Conservation (phyloP, 2,113 vertebrate species). For the Ophthalmolycus amberensis region DNA sequence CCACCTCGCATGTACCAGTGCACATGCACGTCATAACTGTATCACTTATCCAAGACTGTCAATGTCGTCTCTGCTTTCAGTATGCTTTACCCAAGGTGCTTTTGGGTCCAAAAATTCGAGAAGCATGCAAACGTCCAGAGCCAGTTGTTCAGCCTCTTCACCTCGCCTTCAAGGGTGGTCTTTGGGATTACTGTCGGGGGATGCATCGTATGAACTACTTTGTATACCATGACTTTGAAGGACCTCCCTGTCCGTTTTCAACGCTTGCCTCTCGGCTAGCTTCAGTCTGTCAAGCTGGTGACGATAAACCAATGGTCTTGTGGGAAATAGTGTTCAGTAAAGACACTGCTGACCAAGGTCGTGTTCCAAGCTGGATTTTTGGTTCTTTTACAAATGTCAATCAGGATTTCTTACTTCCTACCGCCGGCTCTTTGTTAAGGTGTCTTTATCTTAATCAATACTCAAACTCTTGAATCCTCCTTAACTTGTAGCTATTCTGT, state of each 20-base stretch:
- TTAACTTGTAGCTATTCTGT: not conserved
- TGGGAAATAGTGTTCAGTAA: not conserved
- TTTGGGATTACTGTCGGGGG: not conserved
- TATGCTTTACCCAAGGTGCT: not conserved
- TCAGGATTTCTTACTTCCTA: not conserved
- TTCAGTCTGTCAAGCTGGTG: not conserved
- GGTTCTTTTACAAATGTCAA: not conserved
- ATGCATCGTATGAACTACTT: too few species aligned
- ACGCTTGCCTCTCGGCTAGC: not conserved
- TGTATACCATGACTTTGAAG: not conserved
- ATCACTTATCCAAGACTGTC: not conserved
- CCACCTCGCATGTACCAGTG: not conserved
- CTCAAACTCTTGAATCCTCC: too few species aligned
- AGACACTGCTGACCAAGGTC: not conserved
- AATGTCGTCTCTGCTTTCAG: not conserved
- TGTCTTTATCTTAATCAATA: not conserved
- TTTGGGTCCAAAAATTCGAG: not conserved
- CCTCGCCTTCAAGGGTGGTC: not conserved
- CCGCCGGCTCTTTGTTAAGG: too few species aligned
- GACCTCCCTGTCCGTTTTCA: not conserved
- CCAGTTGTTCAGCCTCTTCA: not conserved
- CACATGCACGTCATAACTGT: not conserved
- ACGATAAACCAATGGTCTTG: too few species aligned
- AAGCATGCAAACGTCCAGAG: not conserved
- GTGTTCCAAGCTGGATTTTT: not conserved